Percentiles rank a stretch among this genome's conserved stretches.
These are phyloP conservation scores for Theretra japonica DNA, from an alignment of 2,888 invertebrate genomes.

Conservation along the genomic window DNA sequence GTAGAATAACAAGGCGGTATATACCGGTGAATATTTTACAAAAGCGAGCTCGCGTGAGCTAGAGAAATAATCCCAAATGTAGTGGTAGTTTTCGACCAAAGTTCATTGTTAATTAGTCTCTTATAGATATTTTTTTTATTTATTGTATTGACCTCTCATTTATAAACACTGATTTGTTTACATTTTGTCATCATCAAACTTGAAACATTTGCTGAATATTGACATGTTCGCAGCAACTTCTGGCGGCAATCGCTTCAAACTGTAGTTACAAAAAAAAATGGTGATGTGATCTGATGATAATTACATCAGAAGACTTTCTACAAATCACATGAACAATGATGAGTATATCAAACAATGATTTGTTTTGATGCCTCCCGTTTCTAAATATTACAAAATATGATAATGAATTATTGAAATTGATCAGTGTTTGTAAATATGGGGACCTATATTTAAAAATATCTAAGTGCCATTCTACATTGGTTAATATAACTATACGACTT, in stretches of 20 bases:
- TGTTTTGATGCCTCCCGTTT: no score
- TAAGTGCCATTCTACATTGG: constrained; percentile 60
- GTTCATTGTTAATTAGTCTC: constrained; percentile 68
- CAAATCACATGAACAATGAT: no score
- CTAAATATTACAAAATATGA: no score
- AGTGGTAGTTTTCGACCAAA: constrained; percentile 81
- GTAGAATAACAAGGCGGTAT: not conserved
- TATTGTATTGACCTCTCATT: constrained; percentile 47
- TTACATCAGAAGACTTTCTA: no score
- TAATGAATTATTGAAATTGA: not conserved
- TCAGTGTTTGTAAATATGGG: constrained; percentile 21
- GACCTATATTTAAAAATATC: constrained; percentile 35
- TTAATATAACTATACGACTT: constrained; percentile 25
- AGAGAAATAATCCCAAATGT: constrained; percentile 66
- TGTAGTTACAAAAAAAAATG: no score
- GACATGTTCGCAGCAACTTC: no score
- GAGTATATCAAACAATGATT: no score
- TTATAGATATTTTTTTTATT: constrained; percentile 48
- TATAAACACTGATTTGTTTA: constrained; percentile 7
- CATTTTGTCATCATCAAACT: no score
- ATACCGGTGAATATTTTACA: not conserved
- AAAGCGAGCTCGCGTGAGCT: constrained; percentile 6
- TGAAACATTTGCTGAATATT: not conserved
- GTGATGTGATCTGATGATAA: no score
- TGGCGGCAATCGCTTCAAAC: no score